Evolutionary conservation across 2,888 invertebrate genomes (phyloP).

Genomic region (Lumbricus terrestris): DNA sequence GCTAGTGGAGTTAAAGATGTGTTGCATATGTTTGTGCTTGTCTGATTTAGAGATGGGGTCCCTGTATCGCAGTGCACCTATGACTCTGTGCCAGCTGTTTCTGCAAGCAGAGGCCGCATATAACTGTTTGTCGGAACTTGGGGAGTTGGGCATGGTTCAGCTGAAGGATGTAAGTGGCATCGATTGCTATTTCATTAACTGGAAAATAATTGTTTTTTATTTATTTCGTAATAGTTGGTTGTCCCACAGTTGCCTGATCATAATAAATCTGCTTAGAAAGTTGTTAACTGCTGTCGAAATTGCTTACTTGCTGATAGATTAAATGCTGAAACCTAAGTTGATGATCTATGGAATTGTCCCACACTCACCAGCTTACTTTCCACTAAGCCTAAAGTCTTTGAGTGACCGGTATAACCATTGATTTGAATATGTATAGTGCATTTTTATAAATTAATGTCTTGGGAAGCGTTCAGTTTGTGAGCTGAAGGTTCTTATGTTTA

Average conservation of each 20-base stretch:
- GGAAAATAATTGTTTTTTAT: neutral
- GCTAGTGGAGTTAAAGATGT: neutral
- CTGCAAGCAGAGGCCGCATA: conserved; percentile 91
- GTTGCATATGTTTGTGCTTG: neutral
- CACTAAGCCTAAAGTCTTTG: neutral
- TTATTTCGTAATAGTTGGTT: no score
- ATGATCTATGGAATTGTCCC: neutral
- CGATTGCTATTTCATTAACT: neutral
- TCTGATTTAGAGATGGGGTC: conserved; percentile 19
- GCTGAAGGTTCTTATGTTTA: neutral
- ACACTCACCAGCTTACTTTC: neutral
- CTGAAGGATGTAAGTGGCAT: conserved; percentile 62
- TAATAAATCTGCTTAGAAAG: neutral
- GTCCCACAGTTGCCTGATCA: neutral
- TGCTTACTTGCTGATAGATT: neutral
- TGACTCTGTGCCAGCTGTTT: conserved; percentile 96
- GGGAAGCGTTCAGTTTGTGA: neutral
- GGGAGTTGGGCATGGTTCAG: conserved; percentile 88
- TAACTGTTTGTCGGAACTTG: conserved; percentile 87
- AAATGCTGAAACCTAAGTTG: neutral
- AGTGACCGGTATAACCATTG: neutral
- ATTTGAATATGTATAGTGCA: neutral
- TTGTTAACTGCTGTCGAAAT: neutral
- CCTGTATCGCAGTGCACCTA: conserved; percentile 93
- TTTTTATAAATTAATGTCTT: neutral